Evolutionary conservation across 2,113 vertebrate genomes (phyloP).

Genomic region (Anhinga rufa): DNA sequence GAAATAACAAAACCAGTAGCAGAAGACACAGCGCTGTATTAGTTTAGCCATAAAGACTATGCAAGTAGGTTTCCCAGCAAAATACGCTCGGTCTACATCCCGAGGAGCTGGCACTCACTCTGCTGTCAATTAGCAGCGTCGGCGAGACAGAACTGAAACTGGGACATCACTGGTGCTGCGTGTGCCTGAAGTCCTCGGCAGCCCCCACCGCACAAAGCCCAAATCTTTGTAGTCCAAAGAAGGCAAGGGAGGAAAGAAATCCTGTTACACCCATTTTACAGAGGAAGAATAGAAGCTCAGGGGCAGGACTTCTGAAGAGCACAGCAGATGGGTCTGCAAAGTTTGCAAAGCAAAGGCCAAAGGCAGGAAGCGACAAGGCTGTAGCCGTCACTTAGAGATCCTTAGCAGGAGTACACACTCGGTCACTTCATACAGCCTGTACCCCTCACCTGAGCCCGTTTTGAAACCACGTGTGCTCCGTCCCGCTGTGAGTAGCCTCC

Average conservation of each 20-base stretch:
- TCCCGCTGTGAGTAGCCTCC: neutral
- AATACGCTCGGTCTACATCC: neutral
- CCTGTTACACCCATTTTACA: fast-evolving
- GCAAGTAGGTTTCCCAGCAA: neutral
- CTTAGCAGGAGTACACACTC: neutral
- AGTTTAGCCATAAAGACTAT: neutral
- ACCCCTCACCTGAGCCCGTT: neutral
- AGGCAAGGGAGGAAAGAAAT: neutral
- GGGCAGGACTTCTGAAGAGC: too few species aligned
- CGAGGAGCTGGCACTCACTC: neutral
- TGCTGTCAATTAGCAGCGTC: neutral
- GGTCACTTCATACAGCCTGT: neutral
- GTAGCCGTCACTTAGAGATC: neutral
- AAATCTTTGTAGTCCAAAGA: fast-evolving
- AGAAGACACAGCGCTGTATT: neutral
- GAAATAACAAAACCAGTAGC: neutral
- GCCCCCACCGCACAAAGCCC: neutral
- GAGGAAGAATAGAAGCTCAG: neutral
- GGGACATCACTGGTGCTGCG: neutral
- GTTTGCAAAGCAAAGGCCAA: neutral
- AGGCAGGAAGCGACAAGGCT: neutral
- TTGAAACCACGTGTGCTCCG: neutral
- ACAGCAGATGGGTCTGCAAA: neutral
- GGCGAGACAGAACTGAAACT: neutral
- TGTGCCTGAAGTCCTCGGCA: neutral